Evolutionary conservation across 2,888 invertebrate genomes (phyloP), one percentile per base, ranked within the genome.

Genomic region (Morinoia aosen): DNA sequence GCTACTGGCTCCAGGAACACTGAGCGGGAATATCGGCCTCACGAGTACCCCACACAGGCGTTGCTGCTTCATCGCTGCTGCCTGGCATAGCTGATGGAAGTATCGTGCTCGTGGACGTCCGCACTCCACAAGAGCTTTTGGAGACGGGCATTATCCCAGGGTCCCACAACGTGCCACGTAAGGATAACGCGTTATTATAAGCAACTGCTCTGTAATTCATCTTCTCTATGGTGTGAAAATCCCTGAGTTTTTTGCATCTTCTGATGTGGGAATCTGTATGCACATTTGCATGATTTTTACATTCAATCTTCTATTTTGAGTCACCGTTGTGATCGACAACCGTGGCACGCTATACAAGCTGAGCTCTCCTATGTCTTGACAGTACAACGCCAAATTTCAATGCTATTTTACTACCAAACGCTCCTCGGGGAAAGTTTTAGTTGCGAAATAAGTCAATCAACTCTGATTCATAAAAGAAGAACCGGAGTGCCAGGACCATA

Each of bases 101-200:
- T 64, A 61, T 96, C 58, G 40, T 97, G 58, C 61, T 96, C 56
- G 64, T 96, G 33, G 96, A 96, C 57, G 95, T 96, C 16, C 91
- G 96, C 3, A 88, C 95, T 40, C 95, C 95, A 19, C 88, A 95
- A 48, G 96, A 96, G 76, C 95, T 96, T 57, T 39, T 91, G 94
- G 95, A 96, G n/a, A 95, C 95, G 0, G 96, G 96, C 19, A 95
- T 88, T 33, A 95, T 96, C 2, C 96, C 96, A 25, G 91, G 96
- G 33, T 95, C 96, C 57, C 57, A 48, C 91, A 96, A 96, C 91
- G 39, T 96, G 88, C 96, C 96, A 4, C 76, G 96, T 96, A 33
- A 94, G 96, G 93, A 3, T 57, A 88, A 25, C 33, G 48, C 58
- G 33, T 56, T 0, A 39, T 95, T 48, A 10, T 76, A 76, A 57